Conservation (phyloP, 1,140 invertebrate genomes). For the Lutraria rhynchaena region DNA sequence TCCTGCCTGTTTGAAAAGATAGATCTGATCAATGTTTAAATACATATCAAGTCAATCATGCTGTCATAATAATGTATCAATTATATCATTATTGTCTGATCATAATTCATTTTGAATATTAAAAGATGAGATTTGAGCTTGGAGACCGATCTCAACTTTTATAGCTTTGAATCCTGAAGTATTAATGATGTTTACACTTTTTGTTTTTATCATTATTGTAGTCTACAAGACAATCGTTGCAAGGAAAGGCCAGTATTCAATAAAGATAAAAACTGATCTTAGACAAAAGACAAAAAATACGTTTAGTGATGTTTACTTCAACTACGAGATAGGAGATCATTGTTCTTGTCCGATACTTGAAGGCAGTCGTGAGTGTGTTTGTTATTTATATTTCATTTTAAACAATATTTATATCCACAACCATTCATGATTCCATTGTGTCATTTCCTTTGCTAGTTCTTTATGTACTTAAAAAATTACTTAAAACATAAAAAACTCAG, state of each 20-base stretch:
- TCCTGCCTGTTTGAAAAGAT: too few relatives aligned
- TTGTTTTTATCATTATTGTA: constrained; percentile 7
- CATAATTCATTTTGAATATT: neutral
- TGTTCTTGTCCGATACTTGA: constrained; percentile 37
- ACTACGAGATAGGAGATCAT: neutral
- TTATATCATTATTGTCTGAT: neutral
- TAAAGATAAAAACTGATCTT: constrained; percentile 41
- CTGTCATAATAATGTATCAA: neutral
- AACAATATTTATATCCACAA: too few relatives aligned
- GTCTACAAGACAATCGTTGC: constrained; percentile 41
- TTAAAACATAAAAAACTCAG: too few relatives aligned
- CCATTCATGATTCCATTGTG: too few relatives aligned
- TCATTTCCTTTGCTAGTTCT: too few relatives aligned
- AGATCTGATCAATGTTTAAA: neutral
- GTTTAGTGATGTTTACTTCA: constrained; percentile 5
- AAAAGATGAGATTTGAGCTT: too few relatives aligned
- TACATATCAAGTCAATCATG: neutral
- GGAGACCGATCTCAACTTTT: too few relatives aligned
- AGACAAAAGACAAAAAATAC: constrained; percentile 11
- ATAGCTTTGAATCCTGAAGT: neutral
- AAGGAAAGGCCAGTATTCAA: constrained; percentile 31
- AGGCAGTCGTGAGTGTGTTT: neutral
- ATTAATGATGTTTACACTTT: neutral
- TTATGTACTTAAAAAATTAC: too few relatives aligned
- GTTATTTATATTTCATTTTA: neutral